Percentiles rank a stretch among this genome's conserved stretches.
phyloP scores from a whole-genome alignment of 2,797 vertebrate genomes.

The Hybognathus amarus region DNA sequence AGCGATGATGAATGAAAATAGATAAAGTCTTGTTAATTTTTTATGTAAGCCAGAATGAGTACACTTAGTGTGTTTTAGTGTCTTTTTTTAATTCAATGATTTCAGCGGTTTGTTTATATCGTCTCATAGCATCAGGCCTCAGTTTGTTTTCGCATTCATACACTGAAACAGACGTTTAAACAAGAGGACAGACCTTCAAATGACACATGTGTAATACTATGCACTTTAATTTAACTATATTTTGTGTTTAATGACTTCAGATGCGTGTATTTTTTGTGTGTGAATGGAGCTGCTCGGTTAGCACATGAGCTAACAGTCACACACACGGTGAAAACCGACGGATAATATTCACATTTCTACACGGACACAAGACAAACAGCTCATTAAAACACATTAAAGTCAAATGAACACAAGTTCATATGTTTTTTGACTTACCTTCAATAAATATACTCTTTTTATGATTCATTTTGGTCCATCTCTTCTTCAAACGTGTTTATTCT shows the following conservation, averaged over 20 bases:
- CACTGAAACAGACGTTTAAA: neutral
- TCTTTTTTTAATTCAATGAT: neutral
- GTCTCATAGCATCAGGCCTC: conserved; percentile 12
- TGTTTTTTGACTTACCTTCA: conserved; percentile 71
- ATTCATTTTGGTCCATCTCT: conserved; percentile 64
- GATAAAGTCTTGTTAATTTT: neutral
- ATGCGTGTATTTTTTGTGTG: neutral
- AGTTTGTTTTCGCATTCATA: neutral
- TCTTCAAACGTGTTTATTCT: conserved; percentile 4
- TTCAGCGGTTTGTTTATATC: neutral
- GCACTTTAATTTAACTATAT: neutral
- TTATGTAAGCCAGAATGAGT: neutral
- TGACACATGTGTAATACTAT: neutral
- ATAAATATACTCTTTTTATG: conserved; percentile 76
- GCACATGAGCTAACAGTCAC: conserved; percentile 2
- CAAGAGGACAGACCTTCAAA: neutral
- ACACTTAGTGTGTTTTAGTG: neutral
- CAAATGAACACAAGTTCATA: neutral
- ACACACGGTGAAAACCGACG: neutral
- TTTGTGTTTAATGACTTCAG: neutral
- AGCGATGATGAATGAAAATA: neutral
- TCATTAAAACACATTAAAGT: neutral
- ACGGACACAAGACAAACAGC: neutral
- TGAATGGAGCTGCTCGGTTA: neutral
- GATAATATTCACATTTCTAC: neutral